Percentiles rank a stretch among this genome's conserved stretches.
These are phyloP conservation scores for Sciurus carolinensis DNA, from an alignment of 2,797 vertebrate species.

Conservation along the genomic window DNA sequence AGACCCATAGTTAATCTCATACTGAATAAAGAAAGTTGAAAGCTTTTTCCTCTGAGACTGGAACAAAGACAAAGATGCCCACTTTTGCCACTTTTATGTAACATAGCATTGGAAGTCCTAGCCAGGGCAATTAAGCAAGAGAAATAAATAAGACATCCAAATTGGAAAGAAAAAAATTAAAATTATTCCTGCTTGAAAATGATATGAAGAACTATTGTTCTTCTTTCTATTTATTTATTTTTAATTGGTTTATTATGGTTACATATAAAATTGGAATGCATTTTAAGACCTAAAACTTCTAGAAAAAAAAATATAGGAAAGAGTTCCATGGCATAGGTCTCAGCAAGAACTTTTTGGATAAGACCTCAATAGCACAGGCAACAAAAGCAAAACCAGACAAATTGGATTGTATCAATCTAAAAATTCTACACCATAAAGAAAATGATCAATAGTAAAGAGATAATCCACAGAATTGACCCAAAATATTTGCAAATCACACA, in stretches of 20 bases:
- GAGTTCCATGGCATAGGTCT: no score
- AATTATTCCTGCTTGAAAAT: not conserved
- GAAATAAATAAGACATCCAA: not conserved
- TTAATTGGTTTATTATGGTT: no score
- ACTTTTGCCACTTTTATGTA: not conserved
- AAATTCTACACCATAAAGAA: not conserved
- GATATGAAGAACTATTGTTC: not conserved
- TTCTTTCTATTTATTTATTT: no score
- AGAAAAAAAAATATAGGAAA: not conserved
- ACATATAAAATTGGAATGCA: no score
- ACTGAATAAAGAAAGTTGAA: not conserved
- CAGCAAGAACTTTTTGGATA: not conserved
- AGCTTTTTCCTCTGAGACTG: not conserved
- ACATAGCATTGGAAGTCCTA: not conserved
- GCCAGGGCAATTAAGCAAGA: not conserved
- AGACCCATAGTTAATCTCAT: not conserved
- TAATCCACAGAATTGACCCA: not conserved
- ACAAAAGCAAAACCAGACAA: not conserved
- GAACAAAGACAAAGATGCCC: not conserved
- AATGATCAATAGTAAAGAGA: not conserved
- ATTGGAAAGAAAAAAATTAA: not conserved
- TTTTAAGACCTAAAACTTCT: not conserved
- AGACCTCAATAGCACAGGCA: not conserved
- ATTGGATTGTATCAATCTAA: not conserved
- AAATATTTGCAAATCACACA: not conserved